phyloP scores from a whole-genome alignment of 2,888 invertebrate species.

The Mantis religiosa region DNA sequence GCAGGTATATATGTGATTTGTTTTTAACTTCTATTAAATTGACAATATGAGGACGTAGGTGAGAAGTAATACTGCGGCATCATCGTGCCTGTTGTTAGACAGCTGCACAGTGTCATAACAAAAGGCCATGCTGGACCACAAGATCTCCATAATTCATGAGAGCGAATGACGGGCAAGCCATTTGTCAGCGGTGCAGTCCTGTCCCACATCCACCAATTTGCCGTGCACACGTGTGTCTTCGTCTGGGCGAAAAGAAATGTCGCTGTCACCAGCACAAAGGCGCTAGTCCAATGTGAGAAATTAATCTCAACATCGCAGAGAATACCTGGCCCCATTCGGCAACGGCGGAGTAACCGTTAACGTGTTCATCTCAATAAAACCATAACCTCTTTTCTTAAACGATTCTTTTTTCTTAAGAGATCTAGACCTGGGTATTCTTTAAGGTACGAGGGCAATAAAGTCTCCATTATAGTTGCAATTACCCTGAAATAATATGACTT shows the following conservation, averaged over 20 bases:
- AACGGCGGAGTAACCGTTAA: neutral
- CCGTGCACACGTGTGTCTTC: neutral
- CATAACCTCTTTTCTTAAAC: neutral
- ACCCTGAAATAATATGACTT: too few relatives aligned
- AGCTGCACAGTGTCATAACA: neutral
- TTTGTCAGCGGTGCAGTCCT: neutral
- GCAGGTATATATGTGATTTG: too few relatives aligned
- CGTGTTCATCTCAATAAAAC: neutral
- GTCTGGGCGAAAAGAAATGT: neutral
- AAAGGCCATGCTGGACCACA: neutral
- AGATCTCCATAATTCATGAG: neutral
- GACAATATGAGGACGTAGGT: too few relatives aligned
- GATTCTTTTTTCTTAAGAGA: neutral
- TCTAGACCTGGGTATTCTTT: too few relatives aligned
- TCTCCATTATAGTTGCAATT: too few relatives aligned
- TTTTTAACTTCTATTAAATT: too few relatives aligned
- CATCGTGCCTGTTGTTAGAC: neutral
- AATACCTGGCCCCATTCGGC: neutral
- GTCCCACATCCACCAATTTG: neutral
- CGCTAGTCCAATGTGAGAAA: neutral
- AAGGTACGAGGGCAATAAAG: too few relatives aligned
- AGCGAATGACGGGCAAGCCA: neutral
- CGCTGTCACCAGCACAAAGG: neutral
- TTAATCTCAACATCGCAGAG: neutral
- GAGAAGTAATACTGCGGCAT: neutral